phyloP scores from a whole-genome alignment of 2,113 vertebrate genomes.

The Otolemur garnettii region DNA sequence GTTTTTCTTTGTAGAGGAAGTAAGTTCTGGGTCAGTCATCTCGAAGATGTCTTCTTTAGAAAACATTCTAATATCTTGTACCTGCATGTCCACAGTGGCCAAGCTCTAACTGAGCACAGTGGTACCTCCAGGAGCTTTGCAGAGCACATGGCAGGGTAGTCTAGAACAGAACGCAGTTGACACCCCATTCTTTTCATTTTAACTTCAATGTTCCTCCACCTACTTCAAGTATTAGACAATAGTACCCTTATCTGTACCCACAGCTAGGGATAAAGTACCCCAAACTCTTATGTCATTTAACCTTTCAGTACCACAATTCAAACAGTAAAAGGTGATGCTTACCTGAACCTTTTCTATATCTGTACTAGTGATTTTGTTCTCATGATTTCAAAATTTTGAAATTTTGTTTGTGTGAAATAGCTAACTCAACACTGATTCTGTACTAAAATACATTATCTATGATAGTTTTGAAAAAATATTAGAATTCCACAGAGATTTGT shows the following conservation, averaged over 20 bases:
- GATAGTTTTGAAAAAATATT: slow-evolving; percentile 65
- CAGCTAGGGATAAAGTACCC: background rate
- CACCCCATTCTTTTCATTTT: background rate
- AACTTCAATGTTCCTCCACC: background rate
- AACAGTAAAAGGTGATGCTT: background rate
- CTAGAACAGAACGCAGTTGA: background rate
- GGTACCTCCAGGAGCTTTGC: background rate
- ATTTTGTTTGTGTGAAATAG: background rate
- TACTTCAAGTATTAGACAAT: background rate
- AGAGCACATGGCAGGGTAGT: background rate
- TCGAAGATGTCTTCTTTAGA: background rate
- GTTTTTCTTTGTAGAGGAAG: background rate
- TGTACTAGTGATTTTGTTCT: background rate
- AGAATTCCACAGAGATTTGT: slow-evolving; percentile 61
- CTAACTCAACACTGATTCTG: slow-evolving; percentile 59
- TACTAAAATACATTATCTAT: slow-evolving; percentile 67
- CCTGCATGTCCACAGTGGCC: background rate
- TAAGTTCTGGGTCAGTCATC: background rate
- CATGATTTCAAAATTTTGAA: background rate
- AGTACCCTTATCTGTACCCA: background rate
- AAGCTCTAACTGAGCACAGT: background rate
- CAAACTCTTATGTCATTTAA: background rate
- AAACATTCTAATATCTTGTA: background rate
- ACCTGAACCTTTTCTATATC: accelerated
- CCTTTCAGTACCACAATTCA: background rate